Conservation (phyloP, 2,797 vertebrate species). For the Knipowitschia caucasica region DNA sequence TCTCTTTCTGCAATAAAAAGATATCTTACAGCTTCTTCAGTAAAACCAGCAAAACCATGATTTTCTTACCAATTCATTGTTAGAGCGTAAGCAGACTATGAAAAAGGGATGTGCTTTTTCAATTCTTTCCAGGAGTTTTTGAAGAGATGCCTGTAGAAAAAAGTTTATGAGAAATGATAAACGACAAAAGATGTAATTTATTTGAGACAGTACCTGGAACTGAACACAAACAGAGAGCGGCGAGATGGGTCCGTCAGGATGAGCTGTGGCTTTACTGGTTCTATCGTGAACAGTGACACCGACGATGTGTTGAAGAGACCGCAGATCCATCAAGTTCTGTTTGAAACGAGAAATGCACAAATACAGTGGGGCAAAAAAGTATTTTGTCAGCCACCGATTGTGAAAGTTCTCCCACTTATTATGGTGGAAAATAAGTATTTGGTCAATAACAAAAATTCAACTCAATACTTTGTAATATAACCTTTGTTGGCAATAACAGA, state of each 20-base stretch:
- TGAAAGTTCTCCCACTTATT: no score
- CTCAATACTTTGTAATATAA: no score
- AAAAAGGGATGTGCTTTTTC: constrained; percentile 88
- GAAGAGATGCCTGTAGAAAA: constrained; percentile 81
- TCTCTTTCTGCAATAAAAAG: constrained; percentile 77
- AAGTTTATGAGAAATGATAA: not conserved
- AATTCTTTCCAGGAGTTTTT: constrained; percentile 82
- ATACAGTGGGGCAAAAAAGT: no score
- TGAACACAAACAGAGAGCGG: constrained; percentile 84
- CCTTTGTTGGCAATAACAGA: no score
- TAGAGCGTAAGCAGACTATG: constrained; percentile 92
- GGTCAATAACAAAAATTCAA: no score
- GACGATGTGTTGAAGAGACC: constrained; percentile 86
- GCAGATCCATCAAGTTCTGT: constrained; percentile 88
- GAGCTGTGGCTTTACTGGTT: constrained; percentile 82
- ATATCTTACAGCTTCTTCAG: not conserved
- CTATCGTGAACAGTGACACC: constrained; percentile 82
- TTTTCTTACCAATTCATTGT: constrained; percentile 83
- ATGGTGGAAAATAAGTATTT: no score
- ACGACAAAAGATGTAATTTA: not conserved
- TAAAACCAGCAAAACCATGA: not conserved
- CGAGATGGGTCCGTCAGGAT: constrained; percentile 83
- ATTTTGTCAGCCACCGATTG: no score
- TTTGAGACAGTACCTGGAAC: constrained; percentile 82
- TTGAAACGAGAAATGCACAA: no score